Conservation (phyloP, 2,888 invertebrate species). For the Xylota segnis region DNA sequence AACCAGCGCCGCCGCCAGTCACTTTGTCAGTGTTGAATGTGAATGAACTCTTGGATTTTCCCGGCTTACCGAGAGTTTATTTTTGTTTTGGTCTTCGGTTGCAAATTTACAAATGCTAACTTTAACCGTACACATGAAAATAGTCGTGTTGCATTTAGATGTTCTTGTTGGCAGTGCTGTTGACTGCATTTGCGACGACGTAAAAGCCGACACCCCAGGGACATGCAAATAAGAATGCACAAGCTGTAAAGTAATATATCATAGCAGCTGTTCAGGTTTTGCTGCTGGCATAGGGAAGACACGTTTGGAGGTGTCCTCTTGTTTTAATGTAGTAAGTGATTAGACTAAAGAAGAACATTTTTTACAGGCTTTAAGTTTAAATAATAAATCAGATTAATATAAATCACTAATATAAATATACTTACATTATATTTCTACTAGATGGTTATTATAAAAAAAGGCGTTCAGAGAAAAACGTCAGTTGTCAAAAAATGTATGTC, state of each 20-base stretch:
- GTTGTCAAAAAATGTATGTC: too few relatives aligned
- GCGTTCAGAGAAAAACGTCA: too few relatives aligned
- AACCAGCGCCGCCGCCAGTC: constrained; percentile 15
- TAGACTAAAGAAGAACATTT: constrained; percentile 33
- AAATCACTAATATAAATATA: too few relatives aligned
- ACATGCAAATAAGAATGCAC: constrained; percentile 38
- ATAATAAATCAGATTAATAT: neutral
- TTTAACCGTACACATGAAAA: constrained; percentile 15
- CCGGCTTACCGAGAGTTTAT: constrained; percentile 30
- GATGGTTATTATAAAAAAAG: too few relatives aligned
- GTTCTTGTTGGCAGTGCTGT: neutral
- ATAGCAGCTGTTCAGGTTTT: constrained; percentile 32
- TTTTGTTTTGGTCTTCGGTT: constrained; percentile 38
- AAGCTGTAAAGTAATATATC: constrained; percentile 35
- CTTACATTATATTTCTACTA: too few relatives aligned
- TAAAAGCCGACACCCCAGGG: constrained; percentile 18
- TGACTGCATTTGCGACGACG: constrained; percentile 8
- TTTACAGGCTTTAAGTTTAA: neutral
- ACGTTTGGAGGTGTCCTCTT: constrained; percentile 38
- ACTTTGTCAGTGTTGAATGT: constrained; percentile 58
- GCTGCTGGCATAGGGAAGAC: constrained; percentile 21
- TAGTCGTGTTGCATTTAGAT: constrained; percentile 24
- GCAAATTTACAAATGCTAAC: constrained; percentile 35
- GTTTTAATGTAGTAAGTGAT: constrained; percentile 37
- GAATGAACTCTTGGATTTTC: constrained; percentile 54